Base-by-base conservation (phyloP, 2,113 vertebrate genomes). In the Lota lota region DNA sequence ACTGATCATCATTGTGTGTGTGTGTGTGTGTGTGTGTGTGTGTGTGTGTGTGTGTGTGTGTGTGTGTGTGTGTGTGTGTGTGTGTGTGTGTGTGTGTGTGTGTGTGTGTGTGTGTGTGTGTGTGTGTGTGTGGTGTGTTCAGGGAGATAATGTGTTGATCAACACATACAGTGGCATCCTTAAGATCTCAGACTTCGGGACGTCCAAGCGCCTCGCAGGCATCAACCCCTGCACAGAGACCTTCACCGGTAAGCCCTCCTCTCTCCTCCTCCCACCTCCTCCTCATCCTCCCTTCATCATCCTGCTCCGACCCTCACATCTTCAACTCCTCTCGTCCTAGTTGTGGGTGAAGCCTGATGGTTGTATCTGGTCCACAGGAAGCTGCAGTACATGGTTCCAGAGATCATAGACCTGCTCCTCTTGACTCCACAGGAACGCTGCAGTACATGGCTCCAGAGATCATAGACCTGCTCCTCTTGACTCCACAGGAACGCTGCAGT, bases 381-480 rank as follows among this genome's bases (percentile, higher is more conserved):
- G n/a, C n/a, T n/a, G n/a, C n/a, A n/a, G 24, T 24, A 24, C 2
- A 24, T 2, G 24, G 24, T 24, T 24, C 24, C 24, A 24, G 24
- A 24, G 24, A n/a, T n/a, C n/a, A n/a, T n/a, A n/a, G n/a, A n/a
- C n/a, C n/a, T n/a, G n/a, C n/a, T n/a, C n/a, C n/a, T n/a, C n/a
- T n/a, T n/a, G n/a, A n/a, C 76, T 11, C 18, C n/a, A 53, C 56
- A 98, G 96, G 96, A 28, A 98, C 95, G 36, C 90, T 98, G 11
- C 96, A 98, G 85, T 98, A 97, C 76, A 97, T 97, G 96, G 96
- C 95, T 10, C 96, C 96, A 3, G 96, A 98, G 81, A 95, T 97
- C 76, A 98, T 97, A 59, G 93, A 98, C 89, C 93, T n/a, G n/a
- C n/a, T n/a, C n/a, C n/a, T n/a, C n/a, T n/a, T n/a, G n/a, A n/a